Base-by-base conservation (phyloP, 2,113 vertebrate genomes). In the Tenrec ecaudatus region DNA sequence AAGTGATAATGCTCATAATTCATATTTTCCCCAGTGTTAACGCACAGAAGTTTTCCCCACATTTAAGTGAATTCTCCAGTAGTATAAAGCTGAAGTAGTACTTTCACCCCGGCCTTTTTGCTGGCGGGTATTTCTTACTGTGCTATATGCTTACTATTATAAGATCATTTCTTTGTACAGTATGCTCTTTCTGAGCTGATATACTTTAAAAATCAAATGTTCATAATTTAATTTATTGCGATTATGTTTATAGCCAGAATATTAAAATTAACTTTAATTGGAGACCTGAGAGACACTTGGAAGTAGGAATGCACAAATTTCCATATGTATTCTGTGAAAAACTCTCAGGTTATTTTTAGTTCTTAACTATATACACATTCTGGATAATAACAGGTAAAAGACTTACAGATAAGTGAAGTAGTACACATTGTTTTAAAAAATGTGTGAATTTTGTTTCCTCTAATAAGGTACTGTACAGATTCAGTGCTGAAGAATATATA, bases 301-400 rank as follows among this genome's bases (percentile, higher is more conserved):
- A 92, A 86, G 20, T 82, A 88, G 86, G 94, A 94, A 69, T 89
- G 19, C 29, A 8, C 69, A 78, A 75, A 4, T 78, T 92, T 79
- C 38, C 43, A 9, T 82, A 40, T 89, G 22, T 88, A 16, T 53
- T 25, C 12, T n/a, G 9, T 82, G 40, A 82, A 89, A 88, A 89
- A 4, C 16, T 79, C n/a, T 43, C 27, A 79, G 20, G 31, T 80
- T 68, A 78, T 78, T 86, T 38, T 87, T 86, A 82, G n/a, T 89
- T 89, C 9, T 86, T 92, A 77, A 81, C 27, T 82, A n/a, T 69
- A 33, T 77, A 69, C 15, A 8, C 29, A n/a, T 76, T 92, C 69
- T 71, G n/a, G 8, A 11, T 76, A 94, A 77, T 62, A 94, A 6
- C 68, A 92, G 68, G 15, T 89, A 68, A 60, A 58, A 86, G 66